Evolutionary conservation across 2,888 invertebrate species (phyloP).

Genomic region (Rhorus exstirpatorius): DNA sequence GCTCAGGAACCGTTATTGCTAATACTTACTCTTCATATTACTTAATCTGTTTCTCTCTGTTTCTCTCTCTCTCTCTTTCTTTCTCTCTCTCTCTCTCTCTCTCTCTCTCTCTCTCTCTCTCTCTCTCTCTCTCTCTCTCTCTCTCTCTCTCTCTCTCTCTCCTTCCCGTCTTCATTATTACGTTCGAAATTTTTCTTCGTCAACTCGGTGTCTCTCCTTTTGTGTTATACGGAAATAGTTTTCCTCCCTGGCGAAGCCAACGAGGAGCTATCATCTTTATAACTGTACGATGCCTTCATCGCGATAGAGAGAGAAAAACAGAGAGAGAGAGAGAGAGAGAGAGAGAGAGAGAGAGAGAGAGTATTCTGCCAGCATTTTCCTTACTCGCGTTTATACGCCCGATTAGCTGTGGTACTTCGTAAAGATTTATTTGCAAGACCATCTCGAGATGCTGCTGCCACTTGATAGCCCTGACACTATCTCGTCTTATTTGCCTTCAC

Average conservation of each 20-base stretch:
- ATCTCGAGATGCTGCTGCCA: conserved; percentile 40
- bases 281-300: neutral
- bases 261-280: conserved; percentile 32
- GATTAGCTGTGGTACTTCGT: conserved; percentile 52
- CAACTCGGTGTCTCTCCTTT: conserved; percentile 18
- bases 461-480: conserved; percentile 36
- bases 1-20: neutral
- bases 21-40: neutral
- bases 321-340: neutral
- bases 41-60: neutral
- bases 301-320: neutral
- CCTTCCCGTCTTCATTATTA: neutral
- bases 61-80: neutral
- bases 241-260: conserved; percentile 3
- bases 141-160: neutral
- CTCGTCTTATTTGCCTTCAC: conserved; percentile 31
- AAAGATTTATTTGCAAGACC: conserved; percentile 64
- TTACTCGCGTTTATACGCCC: conserved; percentile 21
- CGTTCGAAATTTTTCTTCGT: conserved; percentile 27
- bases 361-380: neutral
- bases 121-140: neutral
- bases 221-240: conserved; percentile 24
- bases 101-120: neutral
- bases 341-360: conserved; percentile 4
- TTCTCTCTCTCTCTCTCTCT: neutral